These are phyloP conservation scores for Pachliopta kotzebuea DNA, from an alignment of 2,888 invertebrate species.

Conservation along the genomic window DNA sequence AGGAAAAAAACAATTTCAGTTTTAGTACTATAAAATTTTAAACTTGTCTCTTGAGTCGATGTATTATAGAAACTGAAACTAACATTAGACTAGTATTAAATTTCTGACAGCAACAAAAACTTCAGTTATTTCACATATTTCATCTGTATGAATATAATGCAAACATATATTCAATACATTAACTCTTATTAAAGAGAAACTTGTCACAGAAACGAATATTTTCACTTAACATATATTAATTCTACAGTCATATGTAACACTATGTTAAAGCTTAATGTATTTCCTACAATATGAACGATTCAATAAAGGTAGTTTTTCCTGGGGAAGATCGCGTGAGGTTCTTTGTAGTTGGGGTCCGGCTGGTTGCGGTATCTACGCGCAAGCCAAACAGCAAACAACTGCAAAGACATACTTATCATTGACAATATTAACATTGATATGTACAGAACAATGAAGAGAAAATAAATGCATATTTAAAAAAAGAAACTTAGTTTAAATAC, in stretches of 20 bases:
- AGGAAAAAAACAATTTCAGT: too few relatives aligned
- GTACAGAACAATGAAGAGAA: too few relatives aligned
- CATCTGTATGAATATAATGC: neutral
- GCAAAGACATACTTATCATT: slow-evolving; percentile 34
- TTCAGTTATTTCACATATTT: neutral
- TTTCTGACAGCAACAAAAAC: neutral
- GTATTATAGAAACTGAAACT: too few relatives aligned
- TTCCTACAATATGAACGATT: slow-evolving; percentile 30
- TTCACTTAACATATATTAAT: slow-evolving; percentile 11
- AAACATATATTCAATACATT: neutral
- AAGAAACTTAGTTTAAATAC: too few relatives aligned
- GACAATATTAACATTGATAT: too few relatives aligned
- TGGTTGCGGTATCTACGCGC: slow-evolving; percentile 91
- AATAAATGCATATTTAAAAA: too few relatives aligned
- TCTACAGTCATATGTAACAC: slow-evolving; percentile 23
- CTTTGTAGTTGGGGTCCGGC: slow-evolving; percentile 86
- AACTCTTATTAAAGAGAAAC: neutral
- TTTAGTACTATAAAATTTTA: too few relatives aligned
- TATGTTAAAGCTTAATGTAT: slow-evolving; percentile 24
- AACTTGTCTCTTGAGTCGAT: too few relatives aligned
- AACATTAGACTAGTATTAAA: too few relatives aligned
- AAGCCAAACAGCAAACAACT: slow-evolving; percentile 91
- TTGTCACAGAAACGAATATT: too few relatives aligned
- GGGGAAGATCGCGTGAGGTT: slow-evolving; percentile 87
- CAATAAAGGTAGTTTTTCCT: slow-evolving; percentile 77